Evolutionary conservation across 2,888 invertebrate genomes (phyloP).

Genomic region (Hydropsyche betteni): DNA sequence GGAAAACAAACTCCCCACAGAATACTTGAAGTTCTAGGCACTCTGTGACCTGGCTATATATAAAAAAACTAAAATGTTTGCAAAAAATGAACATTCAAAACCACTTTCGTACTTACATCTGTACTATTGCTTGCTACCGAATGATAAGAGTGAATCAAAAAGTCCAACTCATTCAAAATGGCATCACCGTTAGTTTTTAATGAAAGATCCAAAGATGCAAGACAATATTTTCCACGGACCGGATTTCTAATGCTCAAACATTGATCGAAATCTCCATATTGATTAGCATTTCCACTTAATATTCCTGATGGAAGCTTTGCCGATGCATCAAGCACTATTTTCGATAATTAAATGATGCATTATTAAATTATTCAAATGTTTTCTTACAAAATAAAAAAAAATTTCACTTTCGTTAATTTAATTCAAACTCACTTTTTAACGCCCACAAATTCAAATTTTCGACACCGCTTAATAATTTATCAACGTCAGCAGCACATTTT

Average conservation of each 20-base stretch:
- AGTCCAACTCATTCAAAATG: constrained; percentile 56
- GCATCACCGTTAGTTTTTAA: constrained; percentile 28
- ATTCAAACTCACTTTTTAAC: constrained; percentile 63
- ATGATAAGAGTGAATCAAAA: constrained; percentile 65
- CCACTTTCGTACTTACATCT: constrained; percentile 58
- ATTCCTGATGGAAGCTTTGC: constrained; percentile 76
- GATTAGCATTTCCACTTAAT: constrained; percentile 74
- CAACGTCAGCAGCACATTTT: constrained; percentile 62
- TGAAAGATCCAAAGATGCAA: constrained; percentile 65
- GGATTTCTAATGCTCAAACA: constrained; percentile 66
- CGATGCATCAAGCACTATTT: constrained; percentile 75
- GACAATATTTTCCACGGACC: constrained; percentile 72
- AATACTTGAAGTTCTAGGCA: constrained; percentile 67
- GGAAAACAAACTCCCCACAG: constrained; percentile 71
- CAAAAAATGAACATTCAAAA: neutral
- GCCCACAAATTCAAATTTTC: constrained; percentile 65
- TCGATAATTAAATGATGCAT: constrained; percentile 53
- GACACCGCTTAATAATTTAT: constrained; percentile 59
- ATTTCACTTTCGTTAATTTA: neutral
- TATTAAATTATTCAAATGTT: too few species aligned
- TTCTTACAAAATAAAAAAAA: too few species aligned
- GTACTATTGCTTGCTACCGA: constrained; percentile 65
- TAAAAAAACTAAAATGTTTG: constrained; percentile 25
- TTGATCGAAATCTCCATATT: constrained; percentile 76
- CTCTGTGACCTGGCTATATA: constrained; percentile 67